Evolutionary conservation across 2,888 invertebrate species (phyloP).

Genomic region (Amiota communis): DNA sequence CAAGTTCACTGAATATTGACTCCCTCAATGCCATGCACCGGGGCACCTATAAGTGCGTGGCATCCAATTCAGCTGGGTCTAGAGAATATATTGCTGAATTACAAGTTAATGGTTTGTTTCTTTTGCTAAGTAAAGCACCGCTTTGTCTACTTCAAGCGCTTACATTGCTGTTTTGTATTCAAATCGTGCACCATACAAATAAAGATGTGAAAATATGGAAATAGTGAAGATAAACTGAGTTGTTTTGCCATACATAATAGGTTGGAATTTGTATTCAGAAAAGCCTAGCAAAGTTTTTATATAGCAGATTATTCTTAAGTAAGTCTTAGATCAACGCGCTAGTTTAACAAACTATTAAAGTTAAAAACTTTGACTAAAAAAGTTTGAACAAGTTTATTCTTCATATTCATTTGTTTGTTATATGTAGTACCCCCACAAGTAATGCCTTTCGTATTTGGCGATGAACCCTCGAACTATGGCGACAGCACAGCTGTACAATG

Average conservation of each 20-base stretch:
- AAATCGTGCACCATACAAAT: conserved; percentile 40
- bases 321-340: too few species aligned
- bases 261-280: background rate
- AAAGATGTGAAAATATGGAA: background rate
- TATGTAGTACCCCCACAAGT: conserved; percentile 82
- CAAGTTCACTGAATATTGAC: conserved; percentile 75
- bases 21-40: conserved; percentile 80
- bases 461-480: conserved; percentile 84
- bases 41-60: conserved; percentile 85
- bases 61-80: conserved; percentile 81
- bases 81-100: conserved; percentile 79
- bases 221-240: conserved; percentile 3
- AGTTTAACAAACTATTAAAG: too few species aligned
- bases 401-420: background rate
- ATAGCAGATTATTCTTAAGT: too few species aligned
- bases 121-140: conserved; percentile 34
- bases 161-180: conserved; percentile 42
- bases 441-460: conserved; percentile 84
- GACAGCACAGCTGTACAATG: conserved; percentile 84
- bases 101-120: conserved; percentile 76
- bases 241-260: conserved; percentile 14
- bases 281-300: background rate
- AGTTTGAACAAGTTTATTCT: background rate
- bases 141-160: conserved; percentile 40
- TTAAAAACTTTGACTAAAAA: too few species aligned